Evolutionary conservation across 2,888 invertebrate species (phyloP).

Genomic region (Synanthedon formicaeformis): DNA sequence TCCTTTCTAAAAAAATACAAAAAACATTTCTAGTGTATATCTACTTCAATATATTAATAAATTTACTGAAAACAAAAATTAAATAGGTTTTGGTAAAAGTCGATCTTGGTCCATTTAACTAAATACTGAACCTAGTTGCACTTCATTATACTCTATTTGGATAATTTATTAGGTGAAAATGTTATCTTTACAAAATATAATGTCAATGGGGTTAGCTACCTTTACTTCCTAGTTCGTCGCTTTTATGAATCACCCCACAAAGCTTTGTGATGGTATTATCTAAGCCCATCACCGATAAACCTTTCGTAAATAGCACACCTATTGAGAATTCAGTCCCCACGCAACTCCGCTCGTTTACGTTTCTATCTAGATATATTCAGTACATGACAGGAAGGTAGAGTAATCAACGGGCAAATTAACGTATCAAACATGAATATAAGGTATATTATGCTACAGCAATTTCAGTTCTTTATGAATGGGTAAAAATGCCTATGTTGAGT

Average conservation of each 20-base stretch:
- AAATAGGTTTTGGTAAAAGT: too few species aligned
- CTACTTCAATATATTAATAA: too few species aligned
- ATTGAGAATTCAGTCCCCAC: constrained; percentile 40
- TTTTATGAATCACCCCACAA: constrained; percentile 36
- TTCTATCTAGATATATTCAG: constrained; percentile 2
- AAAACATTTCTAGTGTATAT: too few species aligned
- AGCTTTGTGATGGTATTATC: constrained; percentile 36
- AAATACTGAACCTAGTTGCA: too few species aligned
- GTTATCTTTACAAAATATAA: background rate
- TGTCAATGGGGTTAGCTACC: constrained; percentile 8
- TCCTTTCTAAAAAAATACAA: too few species aligned
- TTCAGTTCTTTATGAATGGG: too few species aligned
- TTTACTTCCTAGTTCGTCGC: constrained; percentile 17
- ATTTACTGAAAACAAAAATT: too few species aligned
- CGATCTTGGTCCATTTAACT: too few species aligned
- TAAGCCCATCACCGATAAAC: constrained; percentile 47
- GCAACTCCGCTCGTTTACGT: constrained; percentile 22
- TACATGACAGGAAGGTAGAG: background rate
- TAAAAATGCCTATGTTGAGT: too few species aligned
- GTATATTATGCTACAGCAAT: too few species aligned
- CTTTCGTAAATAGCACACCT: constrained; percentile 46
- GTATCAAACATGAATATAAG: background rate
- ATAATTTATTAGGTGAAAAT: background rate
- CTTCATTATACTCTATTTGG: too few species aligned
- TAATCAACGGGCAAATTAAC: background rate